These are phyloP conservation scores for Ailurus styani DNA, from an alignment of 2,113 vertebrate genomes.

Conservation along the genomic window DNA sequence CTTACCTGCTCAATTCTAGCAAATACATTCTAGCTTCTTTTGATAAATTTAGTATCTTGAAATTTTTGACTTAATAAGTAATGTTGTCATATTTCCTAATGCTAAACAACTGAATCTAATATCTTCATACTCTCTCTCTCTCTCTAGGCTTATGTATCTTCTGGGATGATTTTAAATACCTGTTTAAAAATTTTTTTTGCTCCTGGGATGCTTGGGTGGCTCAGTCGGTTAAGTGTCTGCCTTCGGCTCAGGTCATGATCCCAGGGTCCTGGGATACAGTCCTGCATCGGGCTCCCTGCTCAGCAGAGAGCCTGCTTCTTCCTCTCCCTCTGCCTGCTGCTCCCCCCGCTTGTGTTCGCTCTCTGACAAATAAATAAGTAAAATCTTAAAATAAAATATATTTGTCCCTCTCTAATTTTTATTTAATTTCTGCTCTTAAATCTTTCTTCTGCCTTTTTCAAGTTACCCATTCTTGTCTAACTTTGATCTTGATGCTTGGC, in stretches of 20 bases:
- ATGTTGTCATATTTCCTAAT: neutral
- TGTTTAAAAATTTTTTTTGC: neutral
- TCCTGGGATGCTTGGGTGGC: neutral
- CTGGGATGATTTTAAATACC: neutral
- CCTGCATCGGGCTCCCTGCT: no score
- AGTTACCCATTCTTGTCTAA: neutral
- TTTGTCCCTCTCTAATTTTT: neutral
- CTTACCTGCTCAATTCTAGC: neutral
- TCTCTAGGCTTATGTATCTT: neutral
- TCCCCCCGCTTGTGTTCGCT: no score
- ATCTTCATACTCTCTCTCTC: no score
- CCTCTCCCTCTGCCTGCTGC: no score
- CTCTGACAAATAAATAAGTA: no score
- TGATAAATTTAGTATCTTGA: neutral
- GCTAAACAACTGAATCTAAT: neutral
- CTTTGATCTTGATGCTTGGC: neutral
- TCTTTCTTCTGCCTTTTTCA: neutral
- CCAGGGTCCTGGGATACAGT: no score
- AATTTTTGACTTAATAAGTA: neutral
- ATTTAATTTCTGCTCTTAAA: constrained; percentile 4
- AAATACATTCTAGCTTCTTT: constrained; percentile 5
- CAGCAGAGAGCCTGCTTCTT: no score
- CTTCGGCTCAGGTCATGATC: no score
- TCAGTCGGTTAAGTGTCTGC: no score
- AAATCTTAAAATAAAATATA: neutral